These are phyloP conservation scores for Zeugodacus cucurbitae DNA, from an alignment of 1,140 invertebrate species.

Conservation along the genomic window DNA sequence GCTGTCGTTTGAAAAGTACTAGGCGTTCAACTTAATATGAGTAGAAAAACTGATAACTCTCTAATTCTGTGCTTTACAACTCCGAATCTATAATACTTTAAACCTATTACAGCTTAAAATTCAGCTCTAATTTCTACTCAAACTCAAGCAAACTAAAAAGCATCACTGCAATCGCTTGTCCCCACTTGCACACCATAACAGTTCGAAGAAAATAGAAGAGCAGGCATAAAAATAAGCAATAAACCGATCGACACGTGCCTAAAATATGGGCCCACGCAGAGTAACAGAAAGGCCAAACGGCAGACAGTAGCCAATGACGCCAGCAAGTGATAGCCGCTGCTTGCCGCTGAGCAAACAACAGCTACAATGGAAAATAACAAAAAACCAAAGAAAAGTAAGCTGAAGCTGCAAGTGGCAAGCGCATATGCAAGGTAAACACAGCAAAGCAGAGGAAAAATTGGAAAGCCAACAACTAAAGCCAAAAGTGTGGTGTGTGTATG, in stretches of 20 bases:
- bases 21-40: too few relatives aligned
- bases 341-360: background rate
- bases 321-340: background rate
- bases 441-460: too few relatives aligned
- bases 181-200: background rate
- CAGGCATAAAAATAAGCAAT: background rate
- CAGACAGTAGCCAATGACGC: background rate
- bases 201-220: background rate
- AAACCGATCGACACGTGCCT: background rate
- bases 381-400: background rate
- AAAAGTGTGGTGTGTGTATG: background rate
- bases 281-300: background rate
- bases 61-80: too few relatives aligned
- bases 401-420: background rate
- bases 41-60: too few relatives aligned
- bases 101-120: too few relatives aligned
- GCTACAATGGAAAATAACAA: background rate
- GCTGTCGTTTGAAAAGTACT: too few relatives aligned
- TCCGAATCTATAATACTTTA: too few relatives aligned
- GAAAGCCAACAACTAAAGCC: background rate
- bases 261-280: background rate
- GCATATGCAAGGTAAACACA: background rate
- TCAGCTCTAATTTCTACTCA: too few relatives aligned
- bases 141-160: background rate
- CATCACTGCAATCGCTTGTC: too few relatives aligned